phyloP scores from a whole-genome alignment of 2,888 invertebrate genomes.

The Trichogramma dendrolimi region DNA sequence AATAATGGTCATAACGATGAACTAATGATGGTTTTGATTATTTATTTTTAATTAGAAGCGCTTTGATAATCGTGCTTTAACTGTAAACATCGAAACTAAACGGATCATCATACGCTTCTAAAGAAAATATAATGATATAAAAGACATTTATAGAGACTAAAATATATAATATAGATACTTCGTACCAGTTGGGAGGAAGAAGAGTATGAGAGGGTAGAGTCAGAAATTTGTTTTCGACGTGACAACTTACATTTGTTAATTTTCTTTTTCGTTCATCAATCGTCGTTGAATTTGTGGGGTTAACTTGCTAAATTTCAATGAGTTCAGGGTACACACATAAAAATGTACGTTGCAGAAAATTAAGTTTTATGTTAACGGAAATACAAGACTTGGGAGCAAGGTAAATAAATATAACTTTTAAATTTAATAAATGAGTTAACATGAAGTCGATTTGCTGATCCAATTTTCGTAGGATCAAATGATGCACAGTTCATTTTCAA shows the following conservation, averaged over 20 bases:
- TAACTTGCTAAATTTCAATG: slow-evolving; percentile 23
- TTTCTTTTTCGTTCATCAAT: slow-evolving; percentile 46
- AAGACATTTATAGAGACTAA: slow-evolving; percentile 22
- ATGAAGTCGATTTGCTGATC: no score
- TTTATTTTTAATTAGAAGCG: not conserved
- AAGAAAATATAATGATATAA: slow-evolving; percentile 42
- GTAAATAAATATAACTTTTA: no score
- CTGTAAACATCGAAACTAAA: slow-evolving; percentile 15
- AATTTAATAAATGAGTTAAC: no score
- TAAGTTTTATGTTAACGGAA: slow-evolving; percentile 8
- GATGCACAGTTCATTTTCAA: no score
- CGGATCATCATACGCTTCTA: slow-evolving; percentile 13
- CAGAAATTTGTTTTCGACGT: slow-evolving; percentile 43
- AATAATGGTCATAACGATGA: no score
- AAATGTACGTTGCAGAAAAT: slow-evolving; percentile 25
- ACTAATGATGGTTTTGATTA: no score
- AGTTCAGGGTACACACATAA: slow-evolving; percentile 23
- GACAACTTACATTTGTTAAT: slow-evolving; percentile 48
- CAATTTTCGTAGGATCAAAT: no score
- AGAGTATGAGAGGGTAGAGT: slow-evolving; percentile 42
- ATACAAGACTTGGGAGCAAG: not conserved
- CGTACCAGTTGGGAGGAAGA: slow-evolving; percentile 60
- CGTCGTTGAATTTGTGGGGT: slow-evolving; percentile 36
- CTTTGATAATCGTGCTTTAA: slow-evolving; percentile 19
- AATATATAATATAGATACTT: slow-evolving; percentile 39